Base-by-base conservation (phyloP, 1,140 invertebrate species). In the Neotoxoptera formosana region DNA sequence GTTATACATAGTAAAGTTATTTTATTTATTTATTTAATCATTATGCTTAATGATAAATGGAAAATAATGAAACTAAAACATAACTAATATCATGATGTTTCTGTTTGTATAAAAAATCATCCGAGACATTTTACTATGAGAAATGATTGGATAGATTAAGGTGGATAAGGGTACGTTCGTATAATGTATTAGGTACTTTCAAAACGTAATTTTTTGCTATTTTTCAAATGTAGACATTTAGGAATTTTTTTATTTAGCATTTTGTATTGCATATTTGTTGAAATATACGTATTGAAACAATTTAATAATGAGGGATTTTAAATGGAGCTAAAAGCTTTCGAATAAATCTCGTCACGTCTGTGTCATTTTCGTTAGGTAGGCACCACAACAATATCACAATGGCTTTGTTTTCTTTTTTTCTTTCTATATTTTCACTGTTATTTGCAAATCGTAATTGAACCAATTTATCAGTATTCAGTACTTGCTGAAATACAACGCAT, bases 181-280 rank as follows among this genome's bases (percentile, higher is more conserved):
- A 76, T 88, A 88, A 88, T 51, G 86, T 88, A 41, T 88, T 88
- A 88, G n/a, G 1, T 83, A 83, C 41, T 51, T 88, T 88, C 7
- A 48, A 51, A 88, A 88, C 17, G 47, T 51, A 51, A 51, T 88
- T 48, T 88, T 20, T 88, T 48, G 86, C 51, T 7, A 88, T 88
- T 51, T 34, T 88, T 88, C 86, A 88, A n/a, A 51, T 48, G 25
- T 88, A n/a, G 30, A 88, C 45, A n/a, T n/a, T 88, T 30, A 14
- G 47, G 7, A 88, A 34, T 88, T 88, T 48, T 30, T 88, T 47
- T 47, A 86, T 41, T 76, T 76, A n/a, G 30, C n/a, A 45, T 48
- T 88, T 88, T 30, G 47, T n/a, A 51, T 51, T 8, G 23, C 11
- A 88, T 51, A 48, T 88, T 88, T 88, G 14, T 88, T 34, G 7